These are phyloP conservation scores for Sander lucioperca DNA, from an alignment of 2,113 vertebrate genomes.

Conservation along the genomic window DNA sequence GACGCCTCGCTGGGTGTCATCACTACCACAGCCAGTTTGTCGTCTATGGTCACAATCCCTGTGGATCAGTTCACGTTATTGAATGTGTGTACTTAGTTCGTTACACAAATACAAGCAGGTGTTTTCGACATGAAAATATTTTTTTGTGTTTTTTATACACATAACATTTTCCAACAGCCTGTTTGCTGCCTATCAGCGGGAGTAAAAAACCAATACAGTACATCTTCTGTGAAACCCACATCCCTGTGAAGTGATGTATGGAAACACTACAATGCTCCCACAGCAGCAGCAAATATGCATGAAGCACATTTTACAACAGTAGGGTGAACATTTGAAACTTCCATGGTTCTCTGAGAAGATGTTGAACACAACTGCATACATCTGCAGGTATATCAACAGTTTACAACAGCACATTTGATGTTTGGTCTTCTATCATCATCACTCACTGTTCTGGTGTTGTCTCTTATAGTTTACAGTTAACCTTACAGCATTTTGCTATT, in stretches of 20 bases:
- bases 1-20: conserved; percentile 14
- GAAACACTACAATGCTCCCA: conserved; percentile 6
- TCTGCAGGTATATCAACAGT: not conserved
- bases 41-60: conserved; percentile 1
- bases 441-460: not conserved
- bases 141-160: not conserved
- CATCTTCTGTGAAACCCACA: conserved; percentile 29
- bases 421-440: not conserved
- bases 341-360: conserved; percentile 1
- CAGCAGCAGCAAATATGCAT: not conserved
- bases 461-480: not conserved
- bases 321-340: not conserved
- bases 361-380: not conserved
- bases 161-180: conserved; percentile 21
- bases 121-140: conserved; percentile 15
- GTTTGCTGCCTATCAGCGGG: conserved; percentile 41
- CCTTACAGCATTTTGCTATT: not conserved
- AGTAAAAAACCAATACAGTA: conserved; percentile 52
- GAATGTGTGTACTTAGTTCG: conserved; percentile 7
- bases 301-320: conserved; percentile 16
- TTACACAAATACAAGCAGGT: conserved; percentile 33
- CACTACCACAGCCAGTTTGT: conserved; percentile 17
- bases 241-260: conserved; percentile 16
- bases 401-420: not conserved
- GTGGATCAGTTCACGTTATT: conserved; percentile 16